A percentile compares a stretch with the other conserved stretches of the same genome.
Conservation (phyloP, 2,113 vertebrate genomes). For the Fulmarus glacialis region DNA sequence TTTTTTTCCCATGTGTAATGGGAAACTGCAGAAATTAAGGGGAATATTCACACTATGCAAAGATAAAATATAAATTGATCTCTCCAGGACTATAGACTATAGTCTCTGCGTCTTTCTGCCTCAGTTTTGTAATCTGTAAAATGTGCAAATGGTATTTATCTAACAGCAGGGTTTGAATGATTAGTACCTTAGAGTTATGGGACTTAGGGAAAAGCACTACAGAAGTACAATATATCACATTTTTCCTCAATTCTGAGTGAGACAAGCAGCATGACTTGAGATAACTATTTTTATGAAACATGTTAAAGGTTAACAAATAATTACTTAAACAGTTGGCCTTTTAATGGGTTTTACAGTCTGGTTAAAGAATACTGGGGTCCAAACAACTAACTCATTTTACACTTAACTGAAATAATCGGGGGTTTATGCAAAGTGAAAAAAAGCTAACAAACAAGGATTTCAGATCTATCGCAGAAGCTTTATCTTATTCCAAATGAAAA, state of each 20-base stretch:
- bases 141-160: background rate
- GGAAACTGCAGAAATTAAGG: background rate
- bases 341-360: background rate
- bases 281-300: background rate
- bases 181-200: background rate
- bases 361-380: background rate
- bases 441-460: background rate
- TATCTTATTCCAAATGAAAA: background rate
- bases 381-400: background rate
- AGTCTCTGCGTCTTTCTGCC: background rate
- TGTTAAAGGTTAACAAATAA: background rate
- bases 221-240: background rate
- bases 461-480: background rate
- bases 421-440: background rate
- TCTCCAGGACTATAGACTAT: background rate
- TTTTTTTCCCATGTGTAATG: background rate
- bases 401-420: background rate
- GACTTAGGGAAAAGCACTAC: background rate
- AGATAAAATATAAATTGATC: background rate
- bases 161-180: background rate
- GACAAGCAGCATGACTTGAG: background rate
- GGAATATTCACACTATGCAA: background rate
- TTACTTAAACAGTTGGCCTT: background rate
- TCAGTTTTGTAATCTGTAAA: background rate
- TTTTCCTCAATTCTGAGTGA: background rate